Evolutionary conservation across 1,140 invertebrate species (phyloP).

Genomic region (Cherax destructor): DNA sequence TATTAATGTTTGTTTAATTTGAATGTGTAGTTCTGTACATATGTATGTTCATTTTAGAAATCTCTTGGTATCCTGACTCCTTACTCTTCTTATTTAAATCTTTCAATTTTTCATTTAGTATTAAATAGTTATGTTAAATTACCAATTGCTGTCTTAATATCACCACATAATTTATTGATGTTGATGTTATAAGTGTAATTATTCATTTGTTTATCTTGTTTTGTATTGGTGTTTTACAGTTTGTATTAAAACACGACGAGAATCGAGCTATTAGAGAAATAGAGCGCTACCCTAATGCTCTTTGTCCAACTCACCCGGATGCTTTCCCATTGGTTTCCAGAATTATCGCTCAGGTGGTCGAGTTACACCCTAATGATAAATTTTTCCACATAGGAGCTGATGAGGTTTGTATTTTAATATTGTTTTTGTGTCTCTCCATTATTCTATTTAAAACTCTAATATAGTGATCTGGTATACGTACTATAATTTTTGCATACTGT

Average conservation of each 20-base stretch:
- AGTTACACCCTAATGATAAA: conserved; percentile 76
- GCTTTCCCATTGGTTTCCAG: conserved; percentile 77
- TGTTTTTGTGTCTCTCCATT: too few species aligned
- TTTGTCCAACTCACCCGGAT: conserved; percentile 77
- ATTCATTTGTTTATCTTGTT: too few species aligned
- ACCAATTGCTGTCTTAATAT: too few species aligned
- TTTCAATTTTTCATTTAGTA: too few species aligned
- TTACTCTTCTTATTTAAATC: too few species aligned
- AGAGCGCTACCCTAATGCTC: conserved; percentile 77
- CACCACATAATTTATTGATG: too few species aligned
- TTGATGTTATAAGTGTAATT: too few species aligned
- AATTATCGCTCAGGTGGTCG: conserved; percentile 80
- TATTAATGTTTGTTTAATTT: background rate
- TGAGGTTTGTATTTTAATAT: conserved; percentile 77
- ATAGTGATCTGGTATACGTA: background rate
- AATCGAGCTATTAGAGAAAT: conserved; percentile 79
- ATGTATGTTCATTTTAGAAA: too few species aligned
- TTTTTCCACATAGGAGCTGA: conserved; percentile 81
- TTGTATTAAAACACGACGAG: conserved; percentile 78
- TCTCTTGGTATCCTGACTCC: too few species aligned
- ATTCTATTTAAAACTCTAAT: background rate
- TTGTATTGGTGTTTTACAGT: conserved; percentile 75
- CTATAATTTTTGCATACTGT: background rate
- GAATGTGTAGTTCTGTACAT: background rate
- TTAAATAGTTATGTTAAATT: too few species aligned